phyloP scores from a whole-genome alignment of 92 coral and sea anemone species.

The Epizoanthus fatuus region DNA sequence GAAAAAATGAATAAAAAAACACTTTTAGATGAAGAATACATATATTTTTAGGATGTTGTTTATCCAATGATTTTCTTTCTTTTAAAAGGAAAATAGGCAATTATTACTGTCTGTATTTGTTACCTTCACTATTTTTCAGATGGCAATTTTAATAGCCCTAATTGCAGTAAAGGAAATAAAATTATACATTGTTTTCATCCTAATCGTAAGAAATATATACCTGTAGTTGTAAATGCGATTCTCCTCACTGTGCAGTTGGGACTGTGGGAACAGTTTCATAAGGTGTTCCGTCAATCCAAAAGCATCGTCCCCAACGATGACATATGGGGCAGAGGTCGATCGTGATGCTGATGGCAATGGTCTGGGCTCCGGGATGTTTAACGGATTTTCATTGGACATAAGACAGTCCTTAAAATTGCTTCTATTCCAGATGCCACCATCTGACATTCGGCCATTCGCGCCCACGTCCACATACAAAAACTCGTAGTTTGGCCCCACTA shows the following conservation, averaged over 20 bases:
- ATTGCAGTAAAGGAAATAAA: too few relatives aligned
- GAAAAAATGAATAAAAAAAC: too few relatives aligned
- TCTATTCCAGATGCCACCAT: constrained; percentile 10
- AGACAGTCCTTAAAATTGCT: neutral
- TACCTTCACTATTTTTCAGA: too few relatives aligned
- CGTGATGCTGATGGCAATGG: neutral
- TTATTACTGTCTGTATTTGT: too few relatives aligned
- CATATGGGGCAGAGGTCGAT: neutral
- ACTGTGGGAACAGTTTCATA: constrained; percentile 9
- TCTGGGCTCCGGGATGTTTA: constrained; percentile 1
- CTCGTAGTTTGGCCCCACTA: too few relatives aligned
- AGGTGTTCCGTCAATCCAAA: neutral
- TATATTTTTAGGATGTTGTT: too few relatives aligned
- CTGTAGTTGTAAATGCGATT: constrained; percentile 29
- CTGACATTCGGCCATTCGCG: constrained; percentile 2
- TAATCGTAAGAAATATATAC: neutral
- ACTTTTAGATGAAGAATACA: too few relatives aligned
- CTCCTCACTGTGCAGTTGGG: neutral
- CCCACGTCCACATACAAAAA: constrained; percentile 22
- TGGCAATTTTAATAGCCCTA: too few relatives aligned
- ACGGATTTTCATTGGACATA: neutral
- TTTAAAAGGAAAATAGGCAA: too few relatives aligned
- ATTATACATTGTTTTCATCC: too few relatives aligned
- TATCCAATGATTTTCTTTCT: too few relatives aligned
- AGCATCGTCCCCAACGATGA: constrained; percentile 17